These are phyloP conservation scores for Chymomyza caudatula DNA, from an alignment of 2,888 invertebrate species.

Conservation along the genomic window DNA sequence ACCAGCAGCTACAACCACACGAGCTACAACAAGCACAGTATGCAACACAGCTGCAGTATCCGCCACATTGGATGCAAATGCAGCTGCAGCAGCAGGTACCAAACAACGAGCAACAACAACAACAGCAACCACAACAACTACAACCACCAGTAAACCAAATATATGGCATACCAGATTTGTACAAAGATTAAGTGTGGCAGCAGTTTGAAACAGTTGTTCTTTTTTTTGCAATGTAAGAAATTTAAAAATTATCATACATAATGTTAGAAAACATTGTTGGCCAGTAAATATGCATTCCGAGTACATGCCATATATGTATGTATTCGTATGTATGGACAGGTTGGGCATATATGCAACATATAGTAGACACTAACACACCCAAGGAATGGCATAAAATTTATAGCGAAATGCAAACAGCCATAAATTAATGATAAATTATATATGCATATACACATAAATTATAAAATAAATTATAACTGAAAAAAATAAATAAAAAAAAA, in stretches of 20 bases:
- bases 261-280: neutral
- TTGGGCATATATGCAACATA: neutral
- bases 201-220: neutral
- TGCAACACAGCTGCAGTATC: slow-evolving; percentile 41
- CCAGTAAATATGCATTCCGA: neutral
- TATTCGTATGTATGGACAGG: slow-evolving; percentile 32
- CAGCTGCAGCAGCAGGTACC: slow-evolving; percentile 62
- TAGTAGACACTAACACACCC: neutral
- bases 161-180: slow-evolving; percentile 73
- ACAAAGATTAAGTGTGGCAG: slow-evolving; percentile 56
- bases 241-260: slow-evolving; percentile 5
- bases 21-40: slow-evolving; percentile 44
- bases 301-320: slow-evolving; percentile 2
- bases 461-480: slow-evolving; percentile 15
- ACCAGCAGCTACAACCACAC: slow-evolving; percentile 34
- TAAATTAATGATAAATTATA: slow-evolving; percentile 5
- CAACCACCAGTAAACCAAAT: slow-evolving; percentile 44
- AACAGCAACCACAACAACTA: slow-evolving; percentile 43
- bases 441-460: slow-evolving; percentile 23
- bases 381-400: neutral
- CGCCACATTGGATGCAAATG: slow-evolving; percentile 18
- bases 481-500: slow-evolving; percentile 24
- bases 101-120: slow-evolving; percentile 70
- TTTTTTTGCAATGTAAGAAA: slow-evolving; percentile 7
- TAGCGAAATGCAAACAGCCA: neutral